These are phyloP conservation scores for Poeciliopsis prolifica DNA, from an alignment of 2,113 vertebrate genomes.

Conservation along the genomic window DNA sequence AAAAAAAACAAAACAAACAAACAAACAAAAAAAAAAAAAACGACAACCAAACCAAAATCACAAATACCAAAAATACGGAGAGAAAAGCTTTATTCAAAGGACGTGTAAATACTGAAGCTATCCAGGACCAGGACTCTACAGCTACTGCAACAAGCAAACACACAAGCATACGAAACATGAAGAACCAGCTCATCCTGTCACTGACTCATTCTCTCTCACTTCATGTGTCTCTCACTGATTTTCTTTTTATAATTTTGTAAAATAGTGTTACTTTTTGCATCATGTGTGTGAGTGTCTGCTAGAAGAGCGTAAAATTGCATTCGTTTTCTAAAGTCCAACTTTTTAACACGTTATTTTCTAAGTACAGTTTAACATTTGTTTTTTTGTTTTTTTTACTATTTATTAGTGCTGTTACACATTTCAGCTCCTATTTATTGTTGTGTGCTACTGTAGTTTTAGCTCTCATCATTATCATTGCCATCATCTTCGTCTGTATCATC, in stretches of 20 bases:
- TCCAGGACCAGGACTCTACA: constrained; percentile 80
- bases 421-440: constrained; percentile 70
- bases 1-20: constrained; percentile 3
- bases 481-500: constrained; percentile 35
- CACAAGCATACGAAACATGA: constrained; percentile 31
- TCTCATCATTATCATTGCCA: constrained; percentile 14
- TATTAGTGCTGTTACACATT: constrained; percentile 59
- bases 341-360: constrained; percentile 19
- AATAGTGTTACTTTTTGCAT: constrained; percentile 32
- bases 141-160: constrained; percentile 51
- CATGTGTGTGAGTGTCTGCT: constrained; percentile 26
- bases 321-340: constrained; percentile 11
- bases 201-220: constrained; percentile 54
- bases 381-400: constrained; percentile 50
- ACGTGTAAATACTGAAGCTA: constrained; percentile 83
- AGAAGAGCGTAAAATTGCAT: constrained; percentile 53
- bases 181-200: constrained; percentile 48
- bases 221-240: constrained; percentile 44
- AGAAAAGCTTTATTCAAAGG: constrained; percentile 88
- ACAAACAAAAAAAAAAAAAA: constrained; percentile 64
- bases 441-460: constrained; percentile 31
- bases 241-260: constrained; percentile 51
- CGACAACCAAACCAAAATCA: constrained; percentile 83
- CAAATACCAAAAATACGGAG: constrained; percentile 87
- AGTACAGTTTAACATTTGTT: constrained; percentile 27